Base-by-base conservation (phyloP, 2,113 vertebrate species). In the Aldabrachelys gigantea region DNA sequence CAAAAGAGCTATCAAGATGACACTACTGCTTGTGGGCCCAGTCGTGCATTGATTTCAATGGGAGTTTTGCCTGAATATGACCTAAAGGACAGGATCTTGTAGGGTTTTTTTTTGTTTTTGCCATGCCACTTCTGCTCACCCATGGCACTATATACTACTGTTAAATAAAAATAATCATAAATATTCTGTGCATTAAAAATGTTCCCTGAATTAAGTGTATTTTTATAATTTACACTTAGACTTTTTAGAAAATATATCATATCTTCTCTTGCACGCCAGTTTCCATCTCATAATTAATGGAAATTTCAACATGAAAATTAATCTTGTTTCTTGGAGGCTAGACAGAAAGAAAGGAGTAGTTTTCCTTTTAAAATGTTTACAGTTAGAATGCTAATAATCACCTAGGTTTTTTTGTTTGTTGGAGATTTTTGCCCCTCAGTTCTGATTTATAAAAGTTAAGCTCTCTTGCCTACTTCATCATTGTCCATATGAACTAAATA, bases 111-210 rank as follows among this genome's bases (percentile, higher is more conserved):
- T 29, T 47, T 24, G 89, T 38, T 91, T 93, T 91, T 96, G 50
- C 9, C 79, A 2, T 53, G 10, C 65, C 69, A 90, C 24, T 85
- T 69, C 11, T 91, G 87, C 88, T 8, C 78, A 78, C 27, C 59
- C 62, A 80, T 8, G 90, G 72, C 38, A 94, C 27, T 92, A 88
- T 56, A 54, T 87, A 47, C 84, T 87, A n/a, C 11, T 89, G 27
- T 38, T 86, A 89, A 91, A 10, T 69, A 92, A 56, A 50, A 90
- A 19, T 57, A 69, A 69, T 65, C 59, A 88, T 88, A 89, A 86
- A 10, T 92, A 81, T 27, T 76, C 65, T 90, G 44, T n/a, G 91
- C 50, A 91, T n/a, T 75, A 75, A 85, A 95, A 85, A 50, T 89
- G 72, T 80, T 89, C 25, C 10, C 38, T 80, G 78, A 41, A 86